Base-by-base conservation (phyloP, 30 jellyfish, hydroid and myxozoan species). In the Aurelia sp. region DNA sequence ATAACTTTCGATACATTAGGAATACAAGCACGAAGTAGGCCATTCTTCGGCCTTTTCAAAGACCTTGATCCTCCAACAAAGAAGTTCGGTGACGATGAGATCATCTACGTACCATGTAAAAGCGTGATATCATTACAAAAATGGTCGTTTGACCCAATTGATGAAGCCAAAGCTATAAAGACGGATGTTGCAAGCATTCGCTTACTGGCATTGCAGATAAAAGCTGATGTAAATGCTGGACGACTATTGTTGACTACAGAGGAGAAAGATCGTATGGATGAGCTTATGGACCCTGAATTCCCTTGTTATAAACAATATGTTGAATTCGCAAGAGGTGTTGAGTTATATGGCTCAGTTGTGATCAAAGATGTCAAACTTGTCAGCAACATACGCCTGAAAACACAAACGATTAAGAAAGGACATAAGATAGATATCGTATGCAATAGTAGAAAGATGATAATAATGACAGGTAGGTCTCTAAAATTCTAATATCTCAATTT, bases 301-400 rank as follows among this genome's bases (percentile, higher is more conserved):
- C 94, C 94, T 4, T 78, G 98, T 71, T 86, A 86, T 72, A 92
- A 92, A 74, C 96, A 86, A 79, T 92, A 85, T 69, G 96, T 92
- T 18, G 98, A 92, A 33, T 74, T 17, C 20, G 96, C 98, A 73
- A 79, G 98, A 86, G 37, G 52, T n/a, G 52, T 92, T 13, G 72
- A 71, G 12, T 57, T 66, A 19, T 92, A 92, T 33, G 91, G 78
- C 8, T 48, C 91, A 11, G 65, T 67, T n/a, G 92, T 71, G 35
- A 64, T 82, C 31, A 74, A 66, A 85, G 85, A 86, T 75, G 98
- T 75, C 21, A 77, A 22, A 63, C 63, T 86, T 60, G 62, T 70
- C 37, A 66, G 73, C 40, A 86, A 66, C 63, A 86, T 92, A 20
- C 79, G 78, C 47, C 72, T 92, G 69, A 68, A 60, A 53, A 88